These are phyloP conservation scores for Potamilus streckersoni DNA, from an alignment of 1,140 invertebrate genomes.

Conservation along the genomic window DNA sequence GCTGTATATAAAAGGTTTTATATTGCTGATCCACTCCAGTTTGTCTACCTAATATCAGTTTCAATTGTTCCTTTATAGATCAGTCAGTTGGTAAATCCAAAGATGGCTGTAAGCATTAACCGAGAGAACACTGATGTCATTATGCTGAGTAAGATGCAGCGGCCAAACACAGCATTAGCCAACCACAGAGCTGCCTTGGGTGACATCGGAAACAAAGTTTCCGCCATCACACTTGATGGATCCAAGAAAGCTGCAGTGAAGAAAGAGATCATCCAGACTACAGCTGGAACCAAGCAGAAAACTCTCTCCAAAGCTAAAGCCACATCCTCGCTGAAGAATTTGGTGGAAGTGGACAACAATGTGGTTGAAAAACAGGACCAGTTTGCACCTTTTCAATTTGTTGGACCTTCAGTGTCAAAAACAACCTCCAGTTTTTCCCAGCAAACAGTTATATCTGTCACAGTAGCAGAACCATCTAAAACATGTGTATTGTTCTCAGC, in stretches of 20 bases:
- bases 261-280: constrained; percentile 53
- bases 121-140: constrained; percentile 20
- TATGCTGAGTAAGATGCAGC: constrained; percentile 27
- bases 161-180: constrained; percentile 29
- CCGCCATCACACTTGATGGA: constrained; percentile 49
- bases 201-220: constrained; percentile 63
- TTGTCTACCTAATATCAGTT: background rate
- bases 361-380: constrained; percentile 10
- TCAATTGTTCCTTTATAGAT: constrained; percentile 29
- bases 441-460: background rate
- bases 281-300: constrained; percentile 28
- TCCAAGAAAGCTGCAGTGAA: constrained; percentile 50
- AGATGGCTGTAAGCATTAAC: constrained; percentile 25
- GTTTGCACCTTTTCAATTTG: constrained; percentile 9
- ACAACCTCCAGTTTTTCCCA: constrained; percentile 2
- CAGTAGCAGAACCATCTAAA: too few relatives aligned
- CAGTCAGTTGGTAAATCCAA: constrained; percentile 17
- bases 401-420: constrained; percentile 3
- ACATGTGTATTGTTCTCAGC: constrained; percentile 10
- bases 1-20: too few relatives aligned
- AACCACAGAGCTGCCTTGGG: constrained; percentile 52
- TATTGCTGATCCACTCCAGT: too few relatives aligned
- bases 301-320: constrained; percentile 41
- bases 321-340: constrained; percentile 32
- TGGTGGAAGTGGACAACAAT: constrained; percentile 21